Evolutionary conservation across 2,113 vertebrate genomes (phyloP).

Genomic region (Saccopteryx bilineata): DNA sequence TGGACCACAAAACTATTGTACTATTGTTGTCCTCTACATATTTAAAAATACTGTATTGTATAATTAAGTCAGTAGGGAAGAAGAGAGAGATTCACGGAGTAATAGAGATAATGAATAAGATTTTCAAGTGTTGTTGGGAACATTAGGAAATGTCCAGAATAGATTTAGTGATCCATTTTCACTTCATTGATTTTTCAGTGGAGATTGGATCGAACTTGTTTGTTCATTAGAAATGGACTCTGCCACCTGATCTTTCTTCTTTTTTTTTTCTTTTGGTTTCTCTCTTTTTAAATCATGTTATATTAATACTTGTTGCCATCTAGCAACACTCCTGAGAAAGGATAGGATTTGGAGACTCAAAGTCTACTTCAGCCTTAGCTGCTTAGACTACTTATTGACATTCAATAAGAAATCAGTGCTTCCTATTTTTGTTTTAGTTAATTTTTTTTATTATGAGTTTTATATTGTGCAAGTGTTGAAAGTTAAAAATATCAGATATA

Average conservation of each 20-base stretch:
- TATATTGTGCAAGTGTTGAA: neutral
- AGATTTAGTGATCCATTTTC: constrained; percentile 35
- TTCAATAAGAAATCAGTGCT: neutral
- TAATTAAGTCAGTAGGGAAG: too few relatives aligned
- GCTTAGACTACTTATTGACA: neutral
- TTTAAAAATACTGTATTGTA: neutral
- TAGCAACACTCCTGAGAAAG: neutral
- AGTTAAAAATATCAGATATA: neutral
- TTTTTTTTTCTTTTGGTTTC: neutral
- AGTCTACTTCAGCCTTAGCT: neutral
- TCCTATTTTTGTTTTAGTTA: neutral
- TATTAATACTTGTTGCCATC: constrained; percentile 20
- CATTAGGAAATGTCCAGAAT: neutral
- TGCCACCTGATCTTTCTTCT: constrained; percentile 31
- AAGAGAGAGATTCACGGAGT: neutral
- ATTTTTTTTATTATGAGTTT: constrained; percentile 23
- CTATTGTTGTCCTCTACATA: neutral
- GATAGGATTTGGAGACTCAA: neutral
- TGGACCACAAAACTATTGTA: neutral
- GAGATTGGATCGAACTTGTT: constrained; percentile 47
- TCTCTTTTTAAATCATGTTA: neutral
- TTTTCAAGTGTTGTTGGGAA: neutral
- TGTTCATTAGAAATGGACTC: constrained; percentile 41
- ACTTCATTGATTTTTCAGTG: constrained; percentile 54
- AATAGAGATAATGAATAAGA: neutral